Percentiles rank a stretch among this genome's conserved stretches.
Evolutionary conservation across 30 jellyfish, hydroid and myxozoan genomes (phyloP).

Genomic region (Aurelia aurita complex sp. Pacific): DNA sequence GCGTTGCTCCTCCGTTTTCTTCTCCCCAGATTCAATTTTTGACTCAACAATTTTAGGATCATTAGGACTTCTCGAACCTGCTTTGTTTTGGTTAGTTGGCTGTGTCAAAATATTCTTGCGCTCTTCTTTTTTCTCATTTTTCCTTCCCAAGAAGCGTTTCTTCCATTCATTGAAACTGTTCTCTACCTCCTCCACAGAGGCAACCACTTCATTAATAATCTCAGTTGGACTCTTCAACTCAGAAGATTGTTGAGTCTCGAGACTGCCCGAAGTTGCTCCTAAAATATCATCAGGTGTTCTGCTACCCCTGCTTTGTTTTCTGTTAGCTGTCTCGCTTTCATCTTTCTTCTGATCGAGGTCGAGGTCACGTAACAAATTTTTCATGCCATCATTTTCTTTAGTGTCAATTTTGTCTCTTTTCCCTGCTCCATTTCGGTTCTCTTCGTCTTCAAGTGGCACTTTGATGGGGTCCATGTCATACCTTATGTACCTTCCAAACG

Average conservation of each 20-base stretch:
- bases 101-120: not conserved
- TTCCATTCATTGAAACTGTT: not conserved
- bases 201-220: conserved; percentile 2
- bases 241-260: conserved; percentile 17
- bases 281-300: conserved; percentile 49
- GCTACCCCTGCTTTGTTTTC: conserved; percentile 5
- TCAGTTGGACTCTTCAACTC: conserved; percentile 25
- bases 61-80: not conserved
- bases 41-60: not conserved
- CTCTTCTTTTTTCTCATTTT: not conserved
- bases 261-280: conserved; percentile 46
- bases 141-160: not conserved
- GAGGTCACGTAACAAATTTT: too few species aligned
- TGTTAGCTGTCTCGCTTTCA: not conserved
- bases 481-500: conserved; percentile 11
- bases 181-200: not conserved
- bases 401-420: too few species aligned
- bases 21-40: not conserved
- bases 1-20: conserved; percentile 4
- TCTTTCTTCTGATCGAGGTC: not conserved
- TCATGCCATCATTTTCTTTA: too few species aligned
- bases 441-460: too few species aligned
- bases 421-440: too few species aligned
- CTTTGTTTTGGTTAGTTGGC: not conserved
- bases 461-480: too few species aligned